Evolutionary conservation across 2,113 vertebrate species (phyloP).

Genomic region (Psilopsiagon aurifrons): DNA sequence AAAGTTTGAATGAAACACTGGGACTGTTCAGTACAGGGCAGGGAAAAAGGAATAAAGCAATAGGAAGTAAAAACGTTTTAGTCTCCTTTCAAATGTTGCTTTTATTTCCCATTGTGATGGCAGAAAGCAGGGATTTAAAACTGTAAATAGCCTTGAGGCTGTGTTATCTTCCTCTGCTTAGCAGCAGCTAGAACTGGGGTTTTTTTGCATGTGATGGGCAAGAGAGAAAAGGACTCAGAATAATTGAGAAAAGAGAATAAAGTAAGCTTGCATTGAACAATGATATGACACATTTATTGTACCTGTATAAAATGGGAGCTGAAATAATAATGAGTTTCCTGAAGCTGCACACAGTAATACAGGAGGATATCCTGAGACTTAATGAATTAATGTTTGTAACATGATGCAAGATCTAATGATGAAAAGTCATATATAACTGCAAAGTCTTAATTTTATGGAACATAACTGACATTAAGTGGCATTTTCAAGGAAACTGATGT

Average conservation of each 20-base stretch:
- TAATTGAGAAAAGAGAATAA: constrained; percentile 25
- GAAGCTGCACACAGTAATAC: not conserved
- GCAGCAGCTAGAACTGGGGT: constrained; percentile 45
- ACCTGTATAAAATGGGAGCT: constrained; percentile 11
- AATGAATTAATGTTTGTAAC: constrained; percentile 45
- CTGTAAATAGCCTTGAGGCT: constrained; percentile 67
- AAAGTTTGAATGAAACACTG: not conserved
- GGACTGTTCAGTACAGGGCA: not conserved
- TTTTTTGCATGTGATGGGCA: constrained; percentile 26
- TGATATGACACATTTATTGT: not conserved
- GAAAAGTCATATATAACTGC: constrained; percentile 12
- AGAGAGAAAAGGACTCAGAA: constrained; percentile 46
- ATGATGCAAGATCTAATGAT: not conserved
- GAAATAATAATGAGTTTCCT: not conserved
- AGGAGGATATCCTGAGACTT: constrained; percentile 8
- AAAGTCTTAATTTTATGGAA: constrained; percentile 26
- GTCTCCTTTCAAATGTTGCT: constrained; percentile 40
- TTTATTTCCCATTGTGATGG: constrained; percentile 48
- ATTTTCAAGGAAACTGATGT: constrained; percentile 42
- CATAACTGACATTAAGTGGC: constrained; percentile 34
- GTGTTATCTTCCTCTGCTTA: constrained; percentile 57
- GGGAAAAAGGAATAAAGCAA: constrained; percentile 1
- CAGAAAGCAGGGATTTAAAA: constrained; percentile 58
- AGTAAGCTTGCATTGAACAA: constrained; percentile 10
- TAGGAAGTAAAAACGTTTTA: constrained; percentile 22